Evolutionary conservation across 2,113 vertebrate species (phyloP).

Genomic region (Scytalopus superciliaris): DNA sequence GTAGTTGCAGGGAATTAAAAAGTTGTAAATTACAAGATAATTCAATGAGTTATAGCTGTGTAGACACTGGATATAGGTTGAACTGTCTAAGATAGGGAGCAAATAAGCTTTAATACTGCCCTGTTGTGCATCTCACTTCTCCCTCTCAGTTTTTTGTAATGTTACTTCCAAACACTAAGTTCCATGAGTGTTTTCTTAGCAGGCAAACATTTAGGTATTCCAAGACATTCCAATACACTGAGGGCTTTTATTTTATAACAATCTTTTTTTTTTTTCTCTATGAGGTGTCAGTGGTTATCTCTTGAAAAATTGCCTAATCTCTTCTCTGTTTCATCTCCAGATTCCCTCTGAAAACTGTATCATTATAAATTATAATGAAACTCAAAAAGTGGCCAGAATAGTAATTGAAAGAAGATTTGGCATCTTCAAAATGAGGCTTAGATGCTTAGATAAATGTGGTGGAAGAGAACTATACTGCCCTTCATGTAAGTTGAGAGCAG

Average conservation of each 20-base stretch:
- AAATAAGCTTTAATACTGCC: not conserved
- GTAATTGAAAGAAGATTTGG: conserved; percentile 48
- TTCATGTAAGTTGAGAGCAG: not conserved
- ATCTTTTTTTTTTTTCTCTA: not conserved
- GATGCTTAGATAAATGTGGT: not conserved
- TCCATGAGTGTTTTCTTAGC: not conserved
- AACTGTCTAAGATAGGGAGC: not conserved
- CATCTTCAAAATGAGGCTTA: conserved; percentile 10
- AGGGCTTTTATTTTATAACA: not conserved
- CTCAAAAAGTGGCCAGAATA: conserved; percentile 56
- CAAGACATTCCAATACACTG: not conserved
- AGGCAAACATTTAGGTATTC: not conserved
- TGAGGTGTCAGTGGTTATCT: conserved; percentile 19
- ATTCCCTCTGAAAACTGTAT: conserved; percentile 53
- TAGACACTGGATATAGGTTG: not conserved
- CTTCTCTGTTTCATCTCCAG: conserved; percentile 47
- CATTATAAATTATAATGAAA: conserved; percentile 70
- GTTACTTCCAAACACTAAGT: not conserved
- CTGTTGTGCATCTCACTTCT: not conserved
- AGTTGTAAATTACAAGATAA: not conserved
- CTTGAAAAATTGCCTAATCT: conserved; percentile 68
- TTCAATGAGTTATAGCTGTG: not conserved
- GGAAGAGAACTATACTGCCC: not conserved
- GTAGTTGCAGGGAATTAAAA: not conserved
- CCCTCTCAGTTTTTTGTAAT: not conserved